These are phyloP conservation scores for Chloropsis hardwickii DNA, from an alignment of 2,113 vertebrate genomes.

Conservation along the genomic window DNA sequence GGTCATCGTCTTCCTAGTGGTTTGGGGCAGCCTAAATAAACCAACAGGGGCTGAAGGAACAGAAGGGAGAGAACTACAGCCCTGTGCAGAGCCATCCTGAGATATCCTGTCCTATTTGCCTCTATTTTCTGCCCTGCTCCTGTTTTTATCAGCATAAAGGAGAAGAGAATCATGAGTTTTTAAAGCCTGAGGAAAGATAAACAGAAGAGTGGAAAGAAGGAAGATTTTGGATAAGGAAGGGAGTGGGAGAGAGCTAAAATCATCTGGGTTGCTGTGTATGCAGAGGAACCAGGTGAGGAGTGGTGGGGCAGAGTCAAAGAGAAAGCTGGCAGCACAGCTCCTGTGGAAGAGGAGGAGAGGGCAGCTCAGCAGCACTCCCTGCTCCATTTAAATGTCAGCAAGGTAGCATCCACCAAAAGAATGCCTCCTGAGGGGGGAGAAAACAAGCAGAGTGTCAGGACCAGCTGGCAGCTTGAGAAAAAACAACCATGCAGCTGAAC, in stretches of 20 bases:
- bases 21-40: not conserved
- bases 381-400: constrained; percentile 10
- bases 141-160: not conserved
- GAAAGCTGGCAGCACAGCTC: not conserved
- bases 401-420: constrained; percentile 37
- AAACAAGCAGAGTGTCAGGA: constrained; percentile 46
- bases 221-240: not conserved
- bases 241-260: not conserved
- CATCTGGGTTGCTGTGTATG: not conserved
- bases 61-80: not conserved
- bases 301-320: fast-evolving
- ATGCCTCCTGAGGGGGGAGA: constrained; percentile 17
- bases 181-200: not conserved
- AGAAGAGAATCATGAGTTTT: not conserved
- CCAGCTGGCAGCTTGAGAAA: constrained; percentile 60
- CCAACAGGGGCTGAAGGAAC: not conserved
- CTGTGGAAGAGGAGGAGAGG: not conserved
- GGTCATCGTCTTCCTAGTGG: not conserved
- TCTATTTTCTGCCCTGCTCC: not conserved
- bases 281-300: not conserved
- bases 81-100: not conserved
- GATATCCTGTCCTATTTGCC: not conserved
- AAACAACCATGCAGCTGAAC: constrained; percentile 25
- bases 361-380: not conserved
- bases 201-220: not conserved